These are phyloP conservation scores for Heteronetta atricapilla DNA, from an alignment of 2,113 vertebrate genomes.

Conservation along the genomic window DNA sequence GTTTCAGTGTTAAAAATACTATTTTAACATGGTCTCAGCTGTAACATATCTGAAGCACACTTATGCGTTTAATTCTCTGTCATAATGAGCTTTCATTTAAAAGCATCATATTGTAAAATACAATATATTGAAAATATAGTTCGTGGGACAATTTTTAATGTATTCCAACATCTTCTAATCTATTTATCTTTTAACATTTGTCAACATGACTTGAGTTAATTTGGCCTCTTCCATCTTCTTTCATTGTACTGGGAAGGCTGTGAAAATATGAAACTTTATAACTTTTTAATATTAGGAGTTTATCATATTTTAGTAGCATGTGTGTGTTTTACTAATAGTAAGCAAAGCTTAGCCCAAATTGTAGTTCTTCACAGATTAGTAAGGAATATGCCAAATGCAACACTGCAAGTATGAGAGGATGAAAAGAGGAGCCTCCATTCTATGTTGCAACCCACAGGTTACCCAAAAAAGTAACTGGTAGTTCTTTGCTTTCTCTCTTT, in stretches of 20 bases:
- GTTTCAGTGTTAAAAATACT: background rate
- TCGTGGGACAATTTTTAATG: background rate
- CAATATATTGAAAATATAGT: background rate
- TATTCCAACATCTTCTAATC: background rate
- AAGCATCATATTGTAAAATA: background rate
- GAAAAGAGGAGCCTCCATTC: background rate
- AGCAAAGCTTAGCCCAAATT: background rate
- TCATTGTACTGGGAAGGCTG: background rate
- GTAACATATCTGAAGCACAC: background rate
- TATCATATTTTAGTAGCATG: background rate
- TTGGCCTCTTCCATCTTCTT: background rate
- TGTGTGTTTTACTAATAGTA: background rate
- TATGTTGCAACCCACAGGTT: background rate
- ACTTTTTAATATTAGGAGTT: background rate
- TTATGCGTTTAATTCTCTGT: background rate
- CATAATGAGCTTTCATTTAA: constrained; percentile 1
- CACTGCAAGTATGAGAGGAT: background rate
- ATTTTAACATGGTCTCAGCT: background rate
- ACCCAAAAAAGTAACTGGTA: background rate
- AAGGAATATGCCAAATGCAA: background rate
- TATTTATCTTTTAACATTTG: background rate
- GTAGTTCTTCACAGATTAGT: background rate
- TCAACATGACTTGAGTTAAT: background rate
- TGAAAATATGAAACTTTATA: background rate
- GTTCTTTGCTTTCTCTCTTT: background rate